phyloP scores from a whole-genome alignment of 2,888 invertebrate genomes.

The Phytoseiulus persimilis region DNA sequence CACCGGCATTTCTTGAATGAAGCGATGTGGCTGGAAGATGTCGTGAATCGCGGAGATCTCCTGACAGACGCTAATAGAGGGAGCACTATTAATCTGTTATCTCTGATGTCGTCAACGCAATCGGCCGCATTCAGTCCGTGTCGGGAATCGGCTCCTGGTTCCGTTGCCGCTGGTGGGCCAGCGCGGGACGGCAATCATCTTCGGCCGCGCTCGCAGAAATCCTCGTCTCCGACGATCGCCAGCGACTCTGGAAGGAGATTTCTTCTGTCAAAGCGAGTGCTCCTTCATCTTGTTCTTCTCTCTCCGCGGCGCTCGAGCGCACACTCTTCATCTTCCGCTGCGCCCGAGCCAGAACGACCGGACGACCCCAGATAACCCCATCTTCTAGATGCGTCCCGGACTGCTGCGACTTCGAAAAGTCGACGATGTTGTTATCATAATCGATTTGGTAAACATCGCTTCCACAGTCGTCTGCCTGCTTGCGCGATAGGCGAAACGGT shows the following conservation, averaged over 20 bases:
- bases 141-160: background rate
- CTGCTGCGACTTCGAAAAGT: background rate
- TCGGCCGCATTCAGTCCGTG: background rate
- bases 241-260: background rate
- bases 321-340: constrained; percentile 14
- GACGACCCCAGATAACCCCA: constrained; percentile 30
- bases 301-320: background rate
- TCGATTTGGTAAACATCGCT: constrained; percentile 37
- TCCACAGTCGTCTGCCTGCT: background rate
- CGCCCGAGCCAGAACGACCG: background rate
- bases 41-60: background rate
- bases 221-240: background rate
- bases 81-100: background rate
- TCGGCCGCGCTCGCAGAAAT: background rate
- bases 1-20: background rate
- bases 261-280: background rate
- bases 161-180: background rate
- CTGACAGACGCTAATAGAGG: background rate
- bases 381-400: background rate
- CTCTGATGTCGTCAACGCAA: background rate
- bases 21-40: background rate
- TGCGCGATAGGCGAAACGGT: background rate
- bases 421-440: constrained; percentile 35
- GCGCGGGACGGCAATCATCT: background rate
- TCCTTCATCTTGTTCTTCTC: background rate